These are phyloP conservation scores for Cygnus atratus DNA, from an alignment of 2,113 vertebrate species.

Conservation along the genomic window DNA sequence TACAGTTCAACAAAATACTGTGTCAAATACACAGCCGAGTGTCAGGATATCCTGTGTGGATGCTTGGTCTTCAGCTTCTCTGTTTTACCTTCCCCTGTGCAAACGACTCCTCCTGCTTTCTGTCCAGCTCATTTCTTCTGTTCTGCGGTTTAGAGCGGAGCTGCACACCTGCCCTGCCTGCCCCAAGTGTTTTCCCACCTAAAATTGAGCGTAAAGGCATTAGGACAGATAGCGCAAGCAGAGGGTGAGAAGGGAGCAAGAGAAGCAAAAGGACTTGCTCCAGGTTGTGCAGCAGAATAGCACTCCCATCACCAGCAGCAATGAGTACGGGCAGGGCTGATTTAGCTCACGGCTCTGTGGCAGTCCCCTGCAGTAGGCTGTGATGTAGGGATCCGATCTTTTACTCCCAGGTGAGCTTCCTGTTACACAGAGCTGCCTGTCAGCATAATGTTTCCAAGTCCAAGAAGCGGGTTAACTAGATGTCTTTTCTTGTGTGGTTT, in stretches of 20 bases:
- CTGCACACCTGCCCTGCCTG: not conserved
- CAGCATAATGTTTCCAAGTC: not conserved
- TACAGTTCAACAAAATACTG: not conserved
- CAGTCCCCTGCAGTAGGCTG: not conserved
- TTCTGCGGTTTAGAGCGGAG: not conserved
- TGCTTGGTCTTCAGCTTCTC: not conserved
- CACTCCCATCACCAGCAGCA: not conserved
- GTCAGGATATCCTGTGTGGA: not conserved
- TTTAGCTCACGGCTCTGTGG: not conserved
- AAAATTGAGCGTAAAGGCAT: not conserved
- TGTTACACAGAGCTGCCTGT: not conserved
- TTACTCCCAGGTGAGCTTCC: not conserved
- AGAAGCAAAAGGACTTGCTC: not conserved
- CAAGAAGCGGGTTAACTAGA: not conserved
- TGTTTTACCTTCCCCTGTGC: not conserved
- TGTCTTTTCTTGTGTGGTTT: not conserved
- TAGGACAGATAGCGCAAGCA: not conserved
- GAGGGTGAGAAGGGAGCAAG: not conserved
- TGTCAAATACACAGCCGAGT: not conserved
- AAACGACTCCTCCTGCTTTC: not conserved
- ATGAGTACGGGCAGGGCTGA: not conserved
- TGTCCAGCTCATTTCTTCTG: not conserved
- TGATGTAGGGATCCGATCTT: not conserved
- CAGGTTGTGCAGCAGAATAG: not conserved
- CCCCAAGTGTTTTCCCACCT: not conserved